Base-by-base conservation (phyloP, 1,140 invertebrate genomes). In the Brachionus sp. region DNA sequence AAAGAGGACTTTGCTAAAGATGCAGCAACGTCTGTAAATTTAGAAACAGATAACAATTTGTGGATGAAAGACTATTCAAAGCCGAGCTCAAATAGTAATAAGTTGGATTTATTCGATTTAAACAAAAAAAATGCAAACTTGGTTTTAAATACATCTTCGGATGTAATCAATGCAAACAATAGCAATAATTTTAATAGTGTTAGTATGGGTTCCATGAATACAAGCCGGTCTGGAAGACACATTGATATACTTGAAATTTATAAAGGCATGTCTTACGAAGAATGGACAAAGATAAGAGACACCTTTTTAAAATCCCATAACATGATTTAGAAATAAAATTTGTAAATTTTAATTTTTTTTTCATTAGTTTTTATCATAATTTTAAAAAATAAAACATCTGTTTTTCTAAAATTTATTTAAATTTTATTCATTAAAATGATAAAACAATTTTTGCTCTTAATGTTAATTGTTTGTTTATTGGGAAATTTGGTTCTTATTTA, bases 21-120 rank as follows among this genome's bases (percentile, higher is more conserved):
- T 19, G 12, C 50, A 25, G 25, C 70, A n/a, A 39, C 42, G 10
- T 80, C 50, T 16, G 50, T 44, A n/a, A 57, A 62, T 53, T 35
- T 75, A 13, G 70, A 75, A 46, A 44, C 25, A 13, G 77, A 80
- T 29, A 66, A 80, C 19, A 80, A 42, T 25, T 42, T 62, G 19
- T 80, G 77, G 77, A 80, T 80, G 77, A 57, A 80, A 37, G 77
- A 80, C 37, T 80, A 57, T 80, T 80, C 77, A 10, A 80, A 37
- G 35, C 77, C 77, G 6, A 80, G 16, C 39, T 23, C 25, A 25
- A 42, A 25, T 62, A 2, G 19, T 25, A 12, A 39, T n/a, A 57
- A 62, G 19, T n/a, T 57, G 12, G 77, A 80, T 16, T 37, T 42
- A 35, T 80, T 62, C 35, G 77, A 80, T 25, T n/a, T 44, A 10